phyloP scores from a whole-genome alignment of 1,140 invertebrate genomes.

The Tetraneura akinire region DNA sequence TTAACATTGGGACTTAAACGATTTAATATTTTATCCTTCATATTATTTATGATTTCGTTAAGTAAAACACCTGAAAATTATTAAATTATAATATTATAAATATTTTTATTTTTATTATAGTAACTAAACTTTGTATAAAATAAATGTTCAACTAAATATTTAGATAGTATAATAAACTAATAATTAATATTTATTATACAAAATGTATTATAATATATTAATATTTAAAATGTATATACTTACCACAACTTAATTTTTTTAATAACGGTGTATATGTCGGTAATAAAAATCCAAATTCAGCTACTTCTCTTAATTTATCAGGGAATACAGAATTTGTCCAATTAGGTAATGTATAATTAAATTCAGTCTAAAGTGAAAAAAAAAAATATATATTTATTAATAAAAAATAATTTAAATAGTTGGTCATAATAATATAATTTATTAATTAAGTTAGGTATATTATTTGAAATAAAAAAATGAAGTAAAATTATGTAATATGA shows the following conservation, averaged over 20 bases:
- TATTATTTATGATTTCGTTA: constrained; percentile 66
- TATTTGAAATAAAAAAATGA: too few relatives aligned
- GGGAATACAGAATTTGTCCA: constrained; percentile 70
- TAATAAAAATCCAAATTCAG: constrained; percentile 63
- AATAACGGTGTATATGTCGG: constrained; percentile 61
- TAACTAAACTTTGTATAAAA: too few relatives aligned
- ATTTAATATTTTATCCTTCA: constrained; percentile 61
- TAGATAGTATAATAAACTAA: too few relatives aligned
- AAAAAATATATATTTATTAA: too few relatives aligned
- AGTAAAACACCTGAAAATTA: constrained; percentile 66
- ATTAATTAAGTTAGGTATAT: too few relatives aligned
- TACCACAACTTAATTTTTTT: constrained; percentile 62
- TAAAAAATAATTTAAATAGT: too few relatives aligned
- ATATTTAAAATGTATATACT: neutral
- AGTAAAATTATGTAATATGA: too few relatives aligned
- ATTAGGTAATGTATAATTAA: constrained; percentile 72
- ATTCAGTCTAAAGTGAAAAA: constrained; percentile 62
- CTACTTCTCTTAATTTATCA: constrained; percentile 61
- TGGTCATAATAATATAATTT: too few relatives aligned
- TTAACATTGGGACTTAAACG: constrained; percentile 63
- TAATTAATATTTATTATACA: neutral
- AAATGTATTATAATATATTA: neutral
- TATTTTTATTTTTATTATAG: too few relatives aligned
- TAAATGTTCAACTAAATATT: too few relatives aligned
- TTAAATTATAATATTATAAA: constrained; percentile 53